Evolutionary conservation across 2,797 vertebrate species (phyloP), one percentile per base, ranked within the genome.

Genomic region (Aulostomus chinensis): DNA sequence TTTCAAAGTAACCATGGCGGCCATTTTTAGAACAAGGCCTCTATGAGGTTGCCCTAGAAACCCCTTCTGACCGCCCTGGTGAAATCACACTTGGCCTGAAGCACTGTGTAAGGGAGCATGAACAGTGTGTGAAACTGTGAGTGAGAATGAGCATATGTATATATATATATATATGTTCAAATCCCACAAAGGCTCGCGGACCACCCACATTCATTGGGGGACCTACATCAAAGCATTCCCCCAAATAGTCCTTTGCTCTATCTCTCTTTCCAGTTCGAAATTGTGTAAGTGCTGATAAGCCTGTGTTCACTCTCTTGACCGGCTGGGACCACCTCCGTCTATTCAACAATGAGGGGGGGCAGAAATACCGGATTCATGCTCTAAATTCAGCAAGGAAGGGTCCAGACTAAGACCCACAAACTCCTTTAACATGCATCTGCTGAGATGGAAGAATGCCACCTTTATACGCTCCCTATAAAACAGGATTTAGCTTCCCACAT

Each of bases 1-100:
- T 88, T 89, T 89, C 81, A 88, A 87, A 89, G 86, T 83, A 87
- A 87, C 83, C 87, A 82, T 86, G 84, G 81, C 59, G 82, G 83
- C 80, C 87, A 89, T 87, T 86, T 89, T 88, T 89, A 89, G 87
- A 86, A 89, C 80, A 78, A 84, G 85, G 83, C 81, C 81, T 86
- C 80, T 75, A 68, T 87, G 86, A 88, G 86, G 86, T 89, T 89
- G 87, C 85, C 86, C 86, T 85, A 88, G 85, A 88, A 89, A 88
- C 85, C 85, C 84, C 78, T 81, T 55, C 83, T 84, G 86, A 87
- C 85, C 78, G 70, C 81, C 77, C 68, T 73, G 76, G 80, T 89
- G 86, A 88, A 85, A 85, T 88, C 86, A 87, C 85, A 80, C 81
- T 85, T 86, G 86, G 83, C 85, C 79, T 38, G 38, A 39, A 74